A percentile compares a stretch with the other conserved stretches of the same genome.
These are phyloP conservation scores for Harpagifer antarcticus DNA, from an alignment of 2,797 vertebrate species.

Conservation along the genomic window DNA sequence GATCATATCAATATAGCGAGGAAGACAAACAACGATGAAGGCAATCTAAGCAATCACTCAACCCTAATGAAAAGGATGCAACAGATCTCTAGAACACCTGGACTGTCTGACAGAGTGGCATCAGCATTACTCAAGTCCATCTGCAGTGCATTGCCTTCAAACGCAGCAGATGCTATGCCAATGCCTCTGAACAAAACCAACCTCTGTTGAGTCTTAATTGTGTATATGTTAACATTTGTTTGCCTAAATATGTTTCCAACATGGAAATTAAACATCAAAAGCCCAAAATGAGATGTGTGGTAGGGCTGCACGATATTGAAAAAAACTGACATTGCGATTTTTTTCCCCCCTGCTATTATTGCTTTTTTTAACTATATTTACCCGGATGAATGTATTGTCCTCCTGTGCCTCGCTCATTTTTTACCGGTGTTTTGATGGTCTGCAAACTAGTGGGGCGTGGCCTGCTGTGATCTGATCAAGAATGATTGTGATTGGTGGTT, in stretches of 20 bases:
- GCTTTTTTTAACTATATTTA: too few relatives aligned
- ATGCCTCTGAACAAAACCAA: slow-evolving; percentile 21
- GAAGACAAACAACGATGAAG: slow-evolving; percentile 31
- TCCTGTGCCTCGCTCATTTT: too few relatives aligned
- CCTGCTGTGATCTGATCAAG: too few relatives aligned
- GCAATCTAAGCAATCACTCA: slow-evolving; percentile 52
- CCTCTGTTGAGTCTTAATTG: slow-evolving; percentile 30
- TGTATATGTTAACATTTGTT: slow-evolving; percentile 10
- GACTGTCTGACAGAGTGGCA: slow-evolving; percentile 42
- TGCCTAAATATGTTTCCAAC: slow-evolving; percentile 14
- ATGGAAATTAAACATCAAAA: not conserved
- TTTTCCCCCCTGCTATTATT: too few relatives aligned
- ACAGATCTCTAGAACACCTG: slow-evolving; percentile 67
- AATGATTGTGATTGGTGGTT: too few relatives aligned
- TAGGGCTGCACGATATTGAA: too few relatives aligned
- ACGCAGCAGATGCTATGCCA: slow-evolving; percentile 56
- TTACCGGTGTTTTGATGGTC: too few relatives aligned
- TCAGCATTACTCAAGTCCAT: slow-evolving; percentile 62
- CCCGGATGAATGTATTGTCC: too few relatives aligned
- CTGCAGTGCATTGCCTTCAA: slow-evolving; percentile 50
- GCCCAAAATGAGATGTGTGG: not conserved
- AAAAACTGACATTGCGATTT: too few relatives aligned
- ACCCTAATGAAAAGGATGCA: slow-evolving; percentile 55
- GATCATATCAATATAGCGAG: slow-evolving; percentile 30
- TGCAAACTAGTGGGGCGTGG: too few relatives aligned